Evolutionary conservation across 2,888 invertebrate genomes (phyloP), one percentile per base, ranked within the genome.

Genomic region (Gibbula magus): DNA sequence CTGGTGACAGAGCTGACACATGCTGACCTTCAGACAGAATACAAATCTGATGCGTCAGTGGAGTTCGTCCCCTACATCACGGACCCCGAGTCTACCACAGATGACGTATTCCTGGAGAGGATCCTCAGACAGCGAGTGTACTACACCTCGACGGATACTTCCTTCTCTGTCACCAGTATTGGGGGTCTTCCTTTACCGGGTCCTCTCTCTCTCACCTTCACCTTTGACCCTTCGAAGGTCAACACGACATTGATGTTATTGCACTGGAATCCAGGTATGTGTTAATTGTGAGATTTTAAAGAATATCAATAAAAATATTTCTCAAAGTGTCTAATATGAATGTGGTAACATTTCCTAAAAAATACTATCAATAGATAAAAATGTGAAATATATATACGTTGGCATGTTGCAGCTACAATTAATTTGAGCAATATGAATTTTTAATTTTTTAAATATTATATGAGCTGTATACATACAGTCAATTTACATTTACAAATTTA

Each of bases 1-100:
- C 35, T 84, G 39, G 77, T 84, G 10, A 85, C 83, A 54, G 51
- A 73, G 39, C 75, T 89, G 39, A 81, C 81, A 10, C 76, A 73
- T 3, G 76, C 74, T 0, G 82, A 86, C 7, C 73, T 87, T 56
- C 81, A 75, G 10, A 77, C 77, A 10, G 81, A 78, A 5, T 89
- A 87, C 61, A 80, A 80, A 0, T 89, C 89, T 8, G 86, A 77
- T 39, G 88, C 89, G 2, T 85, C 87, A 1, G 77, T 80, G n/a
- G 78, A 75, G 45, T 89, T 87, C 75, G 81, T 81, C 20, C 81
- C 88, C 7, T 87, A 86, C 79, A 85, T 89, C 73, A 84, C 82
- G 7, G 77, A 88, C 76, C 88, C 89, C 3, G 78, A 53, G 8
- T 86, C 87, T 2, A 78, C 77, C 1, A 39, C 78, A 13, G 35